Conservation (phyloP, 2,888 invertebrate species). For the Carterocephalus palaemon region DNA sequence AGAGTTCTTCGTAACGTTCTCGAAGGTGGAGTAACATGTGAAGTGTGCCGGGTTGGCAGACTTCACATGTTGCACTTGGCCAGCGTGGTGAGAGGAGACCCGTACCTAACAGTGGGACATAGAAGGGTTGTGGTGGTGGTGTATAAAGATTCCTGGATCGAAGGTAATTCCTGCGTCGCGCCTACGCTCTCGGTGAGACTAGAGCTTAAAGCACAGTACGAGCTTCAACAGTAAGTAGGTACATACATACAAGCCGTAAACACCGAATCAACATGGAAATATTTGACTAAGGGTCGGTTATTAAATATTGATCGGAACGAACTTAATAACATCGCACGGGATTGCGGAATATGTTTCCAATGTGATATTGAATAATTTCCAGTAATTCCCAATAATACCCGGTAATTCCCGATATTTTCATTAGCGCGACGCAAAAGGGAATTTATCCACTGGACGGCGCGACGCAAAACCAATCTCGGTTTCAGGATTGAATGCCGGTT, state of each 20-base stretch:
- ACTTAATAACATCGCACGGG: slow-evolving; percentile 12
- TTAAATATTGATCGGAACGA: slow-evolving; percentile 7
- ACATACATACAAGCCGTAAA: neutral
- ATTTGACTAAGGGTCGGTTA: slow-evolving; percentile 3
- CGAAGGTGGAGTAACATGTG: no score
- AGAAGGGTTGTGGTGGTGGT: no score
- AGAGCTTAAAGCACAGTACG: no score
- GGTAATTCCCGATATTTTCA: slow-evolving; percentile 28
- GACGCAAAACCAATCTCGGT: slow-evolving; percentile 19
- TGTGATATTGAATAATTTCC: slow-evolving; percentile 18
- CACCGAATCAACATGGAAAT: neutral
- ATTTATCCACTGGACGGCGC: slow-evolving; percentile 22
- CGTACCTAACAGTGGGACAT: no score
- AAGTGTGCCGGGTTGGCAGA: no score
- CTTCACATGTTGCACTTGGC: no score
- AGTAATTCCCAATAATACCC: slow-evolving; percentile 11
- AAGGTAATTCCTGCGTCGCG: no score
- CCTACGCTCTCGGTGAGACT: no score
- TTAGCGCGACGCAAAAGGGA: slow-evolving; percentile 23
- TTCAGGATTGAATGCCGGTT: slow-evolving; percentile 12
- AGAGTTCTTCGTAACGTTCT: no score
- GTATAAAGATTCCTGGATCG: no score
- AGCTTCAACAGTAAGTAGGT: no score
- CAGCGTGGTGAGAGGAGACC: no score
- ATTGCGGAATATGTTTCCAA: slow-evolving; percentile 19